Evolutionary conservation across 1,140 invertebrate species (phyloP), one percentile per base, ranked within the genome.

Genomic region (Ruditapes philippinarum): DNA sequence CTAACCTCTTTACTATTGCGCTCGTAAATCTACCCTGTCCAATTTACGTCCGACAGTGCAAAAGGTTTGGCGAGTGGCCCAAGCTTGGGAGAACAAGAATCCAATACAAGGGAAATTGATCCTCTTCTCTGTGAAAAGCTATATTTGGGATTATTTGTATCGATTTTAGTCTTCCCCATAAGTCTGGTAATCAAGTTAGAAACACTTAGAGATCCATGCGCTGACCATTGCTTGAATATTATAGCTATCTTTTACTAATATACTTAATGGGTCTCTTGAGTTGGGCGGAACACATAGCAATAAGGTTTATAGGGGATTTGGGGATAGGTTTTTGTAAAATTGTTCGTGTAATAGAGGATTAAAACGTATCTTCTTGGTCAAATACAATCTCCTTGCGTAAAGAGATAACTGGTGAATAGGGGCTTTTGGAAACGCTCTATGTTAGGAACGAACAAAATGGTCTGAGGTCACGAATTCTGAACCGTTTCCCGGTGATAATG

Each of bases 11-110:
- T 65, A 79, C 54, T 19, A 33, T 22, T 70, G 22, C 33, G 36
- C 76, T 65, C 54, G 70, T 88, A 88, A 88, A 88, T 88, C 74
- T 80, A 80, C 57, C 54, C 38, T 51, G 74, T 88, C 85, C 85
- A 88, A 88, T 88, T 88, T 80, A 42, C 60, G 60, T 78, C 51
- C 38, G 74, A 83, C 81, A 83, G 28, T 25, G 60, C 60, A 36
- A 51, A 22, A 62, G 60, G 40, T 65, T 70, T 68, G 81, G 81
- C 42, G 60, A 83, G 62, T 70, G 45, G 60, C 42, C 14, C 31
- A 38, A 14, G 81, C 65, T 51, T 36, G n/a, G 4, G 40, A 33
- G 40, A 7, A 54, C 49, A 25, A 31, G 45, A 76, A 76, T 78
- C 84, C 84, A 76, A 86, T 86, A 70, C 40, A 42, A 12, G 40